phyloP scores from a whole-genome alignment of 37 sponge, comb jelly and placozoan genomes.

The Aplysina aerophoba region DNA sequence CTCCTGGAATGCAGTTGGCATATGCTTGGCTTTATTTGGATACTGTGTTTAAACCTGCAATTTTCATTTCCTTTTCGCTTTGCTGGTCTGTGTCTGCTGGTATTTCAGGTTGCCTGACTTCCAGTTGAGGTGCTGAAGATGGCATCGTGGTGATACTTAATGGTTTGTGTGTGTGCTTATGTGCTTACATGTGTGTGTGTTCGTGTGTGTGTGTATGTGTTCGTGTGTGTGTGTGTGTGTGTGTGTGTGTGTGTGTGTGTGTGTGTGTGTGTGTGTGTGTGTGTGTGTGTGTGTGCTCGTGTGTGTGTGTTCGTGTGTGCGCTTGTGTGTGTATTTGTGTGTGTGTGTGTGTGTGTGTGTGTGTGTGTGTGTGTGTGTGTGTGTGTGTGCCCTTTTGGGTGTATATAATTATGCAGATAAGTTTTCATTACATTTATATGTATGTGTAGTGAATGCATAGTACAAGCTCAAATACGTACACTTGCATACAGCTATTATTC shows the following conservation, averaged over 20 bases:
- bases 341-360: background rate
- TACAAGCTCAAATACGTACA: too few species aligned
- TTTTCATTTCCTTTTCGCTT: too few species aligned
- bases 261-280: background rate
- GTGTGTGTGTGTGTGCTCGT: conserved; percentile 18
- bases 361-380: background rate
- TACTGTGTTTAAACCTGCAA: too few species aligned
- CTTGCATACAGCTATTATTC: too few species aligned
- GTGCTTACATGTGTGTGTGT: background rate
- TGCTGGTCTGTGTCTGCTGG: too few species aligned
- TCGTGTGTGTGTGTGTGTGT: conserved; percentile 2
- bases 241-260: background rate
- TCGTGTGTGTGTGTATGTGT: background rate
- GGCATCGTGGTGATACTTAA: background rate
- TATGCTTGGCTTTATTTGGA: too few species aligned
- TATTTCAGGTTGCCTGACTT: too few species aligned
- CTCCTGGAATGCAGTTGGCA: too few species aligned
- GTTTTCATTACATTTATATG: too few species aligned
- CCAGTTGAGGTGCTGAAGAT: too few species aligned
- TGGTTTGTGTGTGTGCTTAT: background rate
- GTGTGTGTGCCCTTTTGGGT: background rate
- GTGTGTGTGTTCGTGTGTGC: background rate
- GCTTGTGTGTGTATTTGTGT: background rate
- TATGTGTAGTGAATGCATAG: too few species aligned
- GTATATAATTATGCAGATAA: background rate